Conservation (phyloP, 2,113 vertebrate species). For the Capricornis sumatraensis region DNA sequence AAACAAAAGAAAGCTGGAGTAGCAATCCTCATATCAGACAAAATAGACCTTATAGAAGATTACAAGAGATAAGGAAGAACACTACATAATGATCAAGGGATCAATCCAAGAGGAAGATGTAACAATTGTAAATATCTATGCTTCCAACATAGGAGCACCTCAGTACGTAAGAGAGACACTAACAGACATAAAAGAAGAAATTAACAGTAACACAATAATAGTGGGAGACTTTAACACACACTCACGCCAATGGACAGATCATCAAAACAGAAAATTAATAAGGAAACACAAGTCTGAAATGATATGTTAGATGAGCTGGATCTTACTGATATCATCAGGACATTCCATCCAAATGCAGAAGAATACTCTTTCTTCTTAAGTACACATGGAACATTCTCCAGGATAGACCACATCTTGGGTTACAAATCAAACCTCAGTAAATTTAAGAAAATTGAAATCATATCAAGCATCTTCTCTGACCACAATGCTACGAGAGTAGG, state of each 20-base stretch:
- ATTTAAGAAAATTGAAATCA: not conserved
- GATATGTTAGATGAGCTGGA: not conserved
- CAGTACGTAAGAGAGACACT: not conserved
- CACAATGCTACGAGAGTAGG: rapidly evolving
- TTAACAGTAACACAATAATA: not conserved
- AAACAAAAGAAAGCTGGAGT: not conserved
- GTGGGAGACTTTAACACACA: not conserved
- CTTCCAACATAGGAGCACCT: not conserved
- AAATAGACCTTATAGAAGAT: not conserved
- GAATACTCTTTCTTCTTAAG: not conserved
- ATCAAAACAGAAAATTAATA: not conserved
- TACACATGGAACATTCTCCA: not conserved
- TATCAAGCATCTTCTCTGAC: not conserved
- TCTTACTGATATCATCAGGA: not conserved
- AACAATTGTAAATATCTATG: not conserved
- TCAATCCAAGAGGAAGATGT: not conserved
- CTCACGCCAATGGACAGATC: not conserved
- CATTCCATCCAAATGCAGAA: not conserved
- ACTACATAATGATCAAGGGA: not conserved
- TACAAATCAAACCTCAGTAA: not conserved
- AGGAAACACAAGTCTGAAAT: not conserved
- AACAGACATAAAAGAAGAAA: not conserved
- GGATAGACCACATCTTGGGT: not conserved
- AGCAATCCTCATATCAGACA: not conserved
- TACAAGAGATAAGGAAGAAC: not conserved